Percentiles rank a stretch among this genome's conserved stretches.
These are phyloP conservation scores for Drosophila merina DNA, from an alignment of 2,888 invertebrate species.

Conservation along the genomic window DNA sequence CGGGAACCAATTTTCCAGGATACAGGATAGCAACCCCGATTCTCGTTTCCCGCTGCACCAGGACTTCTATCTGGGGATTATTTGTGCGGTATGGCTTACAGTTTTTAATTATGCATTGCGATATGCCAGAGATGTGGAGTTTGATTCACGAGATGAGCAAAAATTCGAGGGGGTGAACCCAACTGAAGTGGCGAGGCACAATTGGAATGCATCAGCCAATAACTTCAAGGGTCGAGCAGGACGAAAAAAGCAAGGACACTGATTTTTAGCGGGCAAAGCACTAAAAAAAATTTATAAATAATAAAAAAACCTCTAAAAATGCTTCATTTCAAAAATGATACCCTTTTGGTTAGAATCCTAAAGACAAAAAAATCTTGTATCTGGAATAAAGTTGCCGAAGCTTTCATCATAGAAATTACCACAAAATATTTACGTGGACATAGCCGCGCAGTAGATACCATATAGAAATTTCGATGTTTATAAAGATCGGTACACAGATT, in stretches of 20 bases:
- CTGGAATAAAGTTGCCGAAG: too few relatives aligned
- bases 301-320: too few relatives aligned
- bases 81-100: constrained; percentile 79
- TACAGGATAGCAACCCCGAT: constrained; percentile 26
- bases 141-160: constrained; percentile 35
- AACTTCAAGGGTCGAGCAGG: constrained; percentile 1
- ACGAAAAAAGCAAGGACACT: not conserved
- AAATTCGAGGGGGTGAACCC: constrained; percentile 66
- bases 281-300: not conserved
- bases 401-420: too few relatives aligned
- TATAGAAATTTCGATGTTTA: too few relatives aligned
- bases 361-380: too few relatives aligned
- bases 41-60: constrained; percentile 27
- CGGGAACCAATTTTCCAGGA: constrained; percentile 35
- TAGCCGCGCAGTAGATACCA: too few relatives aligned
- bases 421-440: too few relatives aligned
- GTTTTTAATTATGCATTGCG: constrained; percentile 78
- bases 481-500: too few relatives aligned
- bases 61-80: constrained; percentile 75
- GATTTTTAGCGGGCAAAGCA: not conserved
- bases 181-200: constrained; percentile 68
- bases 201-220: constrained; percentile 54
- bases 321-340: too few relatives aligned
- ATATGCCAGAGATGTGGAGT: constrained; percentile 46
- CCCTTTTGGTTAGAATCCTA: too few relatives aligned